Evolutionary conservation across 2,888 invertebrate genomes (phyloP), one percentile per base, ranked within the genome.

Genomic region (Cryptocheilus praepositus): DNA sequence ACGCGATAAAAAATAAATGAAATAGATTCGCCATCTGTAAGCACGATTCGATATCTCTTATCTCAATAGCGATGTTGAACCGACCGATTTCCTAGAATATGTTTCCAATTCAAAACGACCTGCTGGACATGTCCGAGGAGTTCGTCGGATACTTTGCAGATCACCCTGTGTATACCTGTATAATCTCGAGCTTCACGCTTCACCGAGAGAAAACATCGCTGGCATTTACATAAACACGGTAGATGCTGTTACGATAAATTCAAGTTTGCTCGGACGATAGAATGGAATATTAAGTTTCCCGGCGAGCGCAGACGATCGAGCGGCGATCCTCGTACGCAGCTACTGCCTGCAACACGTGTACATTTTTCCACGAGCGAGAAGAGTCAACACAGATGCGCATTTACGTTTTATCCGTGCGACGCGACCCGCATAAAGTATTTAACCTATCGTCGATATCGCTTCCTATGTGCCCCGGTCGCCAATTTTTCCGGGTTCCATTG

Each of bases 191-290:
- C 57, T 67, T 67, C 66, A 49, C 58, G 72, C 60, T 64, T 70
- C 73, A 16, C 52, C 64, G 63, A 45, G 49, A 28, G 68, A 71
- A 71, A 73, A 66, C 70, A 68, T 67, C 60, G 70, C 64, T 67
- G 60, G 52, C 61, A 75, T 78, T 78, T 78, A 74, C 78, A 78
- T 78, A 78, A 78, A 78, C 78, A 78, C 68, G 78, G 67, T 63
- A 72, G 71, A 78, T 72, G 70, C 64, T 78, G 75, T 78, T 78
- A 67, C 78, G 73, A 78, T 78, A 78, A 78, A 78, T 78, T 70
- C 74, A 52, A 49, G 61, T 28, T 57, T 67, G 54, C 59, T 36
- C 66, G 54, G 16, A 19, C 64, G 67, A 75, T 65, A 65, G 72
- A 76, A 67, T 65, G 60, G 72, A 76, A 76, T 75, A 76, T 76